Evolutionary conservation across 1,140 invertebrate species (phyloP).

Genomic region (Steinernema khuongi): DNA sequence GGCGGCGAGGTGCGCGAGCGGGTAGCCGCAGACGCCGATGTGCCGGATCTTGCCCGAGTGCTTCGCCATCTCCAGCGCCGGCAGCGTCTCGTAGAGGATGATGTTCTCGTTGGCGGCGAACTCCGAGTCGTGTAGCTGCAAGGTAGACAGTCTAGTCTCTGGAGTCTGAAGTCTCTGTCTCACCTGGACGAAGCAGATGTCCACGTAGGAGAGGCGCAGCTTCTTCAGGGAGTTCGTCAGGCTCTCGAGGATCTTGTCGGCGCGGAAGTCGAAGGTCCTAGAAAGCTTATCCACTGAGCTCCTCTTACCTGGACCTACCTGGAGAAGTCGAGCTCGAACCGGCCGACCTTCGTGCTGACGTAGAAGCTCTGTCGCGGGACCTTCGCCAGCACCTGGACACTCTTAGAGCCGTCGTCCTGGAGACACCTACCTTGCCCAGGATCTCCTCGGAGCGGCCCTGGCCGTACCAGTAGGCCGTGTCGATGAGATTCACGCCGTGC

Average conservation of each 20-base stretch:
- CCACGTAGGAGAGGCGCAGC: slow-evolving; percentile 75
- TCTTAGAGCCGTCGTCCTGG: background rate
- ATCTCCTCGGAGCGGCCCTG: slow-evolving; percentile 68
- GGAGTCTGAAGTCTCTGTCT: background rate
- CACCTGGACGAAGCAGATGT: slow-evolving; percentile 73
- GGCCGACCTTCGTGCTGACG: slow-evolving; percentile 83
- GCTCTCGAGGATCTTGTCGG: slow-evolving; percentile 67
- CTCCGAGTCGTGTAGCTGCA: slow-evolving; percentile 81
- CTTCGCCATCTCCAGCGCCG: slow-evolving; percentile 70
- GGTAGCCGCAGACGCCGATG: slow-evolving; percentile 83
- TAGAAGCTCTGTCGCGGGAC: slow-evolving; percentile 78
- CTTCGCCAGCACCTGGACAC: slow-evolving; percentile 68
- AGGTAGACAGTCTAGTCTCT: background rate
- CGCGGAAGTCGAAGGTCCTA: slow-evolving; percentile 80
- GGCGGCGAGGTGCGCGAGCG: slow-evolving; percentile 63
- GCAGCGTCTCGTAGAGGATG: slow-evolving; percentile 78
- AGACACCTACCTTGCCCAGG: slow-evolving; percentile 71
- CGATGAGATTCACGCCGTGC: slow-evolving; percentile 80
- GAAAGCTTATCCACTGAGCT: no score
- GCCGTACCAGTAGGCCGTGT: slow-evolving; percentile 84
- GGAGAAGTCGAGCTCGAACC: slow-evolving; percentile 72
- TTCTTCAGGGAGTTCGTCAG: slow-evolving; percentile 73
- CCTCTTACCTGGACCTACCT: no score
- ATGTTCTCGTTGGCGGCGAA: slow-evolving; percentile 74
- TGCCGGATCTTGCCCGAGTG: slow-evolving; percentile 72